Evolutionary conservation across 2,888 invertebrate species (phyloP), one percentile per base, ranked within the genome.

Genomic region (Ecliptopera silaceata): DNA sequence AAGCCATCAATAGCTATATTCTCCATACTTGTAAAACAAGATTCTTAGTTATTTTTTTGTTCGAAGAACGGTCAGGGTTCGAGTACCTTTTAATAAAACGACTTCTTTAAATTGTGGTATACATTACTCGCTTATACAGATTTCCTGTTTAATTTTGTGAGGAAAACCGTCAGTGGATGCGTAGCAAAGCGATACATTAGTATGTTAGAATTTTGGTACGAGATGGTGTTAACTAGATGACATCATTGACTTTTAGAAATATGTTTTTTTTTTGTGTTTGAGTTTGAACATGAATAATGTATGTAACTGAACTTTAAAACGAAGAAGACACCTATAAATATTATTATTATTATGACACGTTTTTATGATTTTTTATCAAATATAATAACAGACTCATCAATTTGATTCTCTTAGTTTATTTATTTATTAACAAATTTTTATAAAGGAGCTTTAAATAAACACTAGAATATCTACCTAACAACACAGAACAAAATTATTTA

Each of bases 1-100:
- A 42, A 34, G 44, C 32, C 34, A 36, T 50, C 41, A 49, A 45
- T 41, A 56, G 34, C 36, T 12, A 56, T 63, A 54, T 65, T 63
- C 62, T 63, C 65, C 66, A 58, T 61, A 56, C 61, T 54, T 41
- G 67, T 57, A 34, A 15, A 47, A 54, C 63, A 34, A 59, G 62
- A 56, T 66, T 48, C 56, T 65, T 43, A 53, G 58, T 57, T 70
- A 65, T 65, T 65, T 65, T 63, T 59, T 65, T 59, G 53, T 62
- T 62, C 45, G 22, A 54, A 50, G 58, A 61, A 56, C 61, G 63
- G 58, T 61, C 61, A 63, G 49, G 51, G 49, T 43, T 60, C 31
- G 11, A 13, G 31, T 36, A 10, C 48, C 15, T 17, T 13, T 43
- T 50, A 26, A 45, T 32, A 38, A 36, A 8, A 8, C 17, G 22